Conservation (phyloP, 2,888 invertebrate genomes). For the Hypena proboscidalis region DNA sequence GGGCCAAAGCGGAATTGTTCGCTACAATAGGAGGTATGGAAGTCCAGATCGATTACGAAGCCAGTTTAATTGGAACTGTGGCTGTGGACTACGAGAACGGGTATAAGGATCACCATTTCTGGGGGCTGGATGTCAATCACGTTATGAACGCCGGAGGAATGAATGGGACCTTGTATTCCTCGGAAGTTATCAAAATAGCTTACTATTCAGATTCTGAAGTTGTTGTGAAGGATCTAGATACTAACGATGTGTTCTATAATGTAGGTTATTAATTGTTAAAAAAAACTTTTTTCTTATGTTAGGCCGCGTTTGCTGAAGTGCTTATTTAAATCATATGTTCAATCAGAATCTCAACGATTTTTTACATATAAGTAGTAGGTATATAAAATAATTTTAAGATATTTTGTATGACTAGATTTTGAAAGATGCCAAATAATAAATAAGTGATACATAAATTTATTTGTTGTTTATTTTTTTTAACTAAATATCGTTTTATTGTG, state of each 20-base stretch:
- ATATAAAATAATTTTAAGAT: no score
- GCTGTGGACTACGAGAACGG: slow-evolving; percentile 44
- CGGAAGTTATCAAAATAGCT: slow-evolving; percentile 46
- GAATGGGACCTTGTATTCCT: slow-evolving; percentile 18
- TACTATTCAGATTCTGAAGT: slow-evolving; percentile 44
- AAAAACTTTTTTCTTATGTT: no score
- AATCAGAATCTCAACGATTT: no score
- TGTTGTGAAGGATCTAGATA: slow-evolving; percentile 17
- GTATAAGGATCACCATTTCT: slow-evolving; percentile 55
- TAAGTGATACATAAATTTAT: no score
- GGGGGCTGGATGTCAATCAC: slow-evolving; percentile 45
- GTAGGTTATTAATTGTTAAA: no score
- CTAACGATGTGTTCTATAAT: slow-evolving; percentile 2
- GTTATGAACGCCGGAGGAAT: slow-evolving; percentile 39
- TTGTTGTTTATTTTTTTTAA: no score
- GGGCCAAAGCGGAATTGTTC: slow-evolving; percentile 39
- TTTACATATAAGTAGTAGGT: no score
- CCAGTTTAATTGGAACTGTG: slow-evolving; percentile 44
- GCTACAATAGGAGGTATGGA: slow-evolving; percentile 43
- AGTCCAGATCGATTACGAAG: slow-evolving; percentile 50
- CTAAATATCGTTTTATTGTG: no score
- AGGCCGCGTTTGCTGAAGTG: no score
- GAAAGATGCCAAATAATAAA: no score
- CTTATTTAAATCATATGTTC: no score
- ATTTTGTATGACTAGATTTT: no score